Evolutionary conservation across 1,140 invertebrate genomes (phyloP), one percentile per base, ranked within the genome.

Genomic region (Bombus superbus): DNA sequence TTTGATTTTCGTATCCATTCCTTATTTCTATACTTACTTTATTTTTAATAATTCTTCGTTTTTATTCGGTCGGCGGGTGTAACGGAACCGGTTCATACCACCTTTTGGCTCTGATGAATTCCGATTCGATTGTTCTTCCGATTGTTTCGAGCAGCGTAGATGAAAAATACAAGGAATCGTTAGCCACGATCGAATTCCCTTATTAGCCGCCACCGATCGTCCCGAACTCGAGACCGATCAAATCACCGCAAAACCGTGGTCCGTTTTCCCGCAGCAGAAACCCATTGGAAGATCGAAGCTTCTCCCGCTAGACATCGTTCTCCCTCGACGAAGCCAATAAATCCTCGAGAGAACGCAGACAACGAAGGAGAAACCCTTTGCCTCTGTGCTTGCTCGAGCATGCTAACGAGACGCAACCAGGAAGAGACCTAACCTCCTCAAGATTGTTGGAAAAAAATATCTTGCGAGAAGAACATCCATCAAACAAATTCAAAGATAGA

Each of bases 331-430:
- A 79, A 79, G 64, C 77, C 77, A 79, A 38, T 79, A 79, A 79
- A 81, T 81, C 69, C 68, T 73, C 47, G 79, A 62, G 62, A 79
- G 64, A 69, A 66, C 40, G 32, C 62, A 42, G 77, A 44, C 38
- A 35, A 42, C 35, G 22, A 42, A 25, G 35, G 44, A 71, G 79
- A 73, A 81, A 75, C 71, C 77, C 77, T 64, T 75, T 74, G 22
- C 57, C 32, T 44, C 77, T 44, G 57, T 40, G 75, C 22, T 25
- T 40, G 71, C 22, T 73, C 47, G 38, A 82, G 81, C 59, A 75
- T 66, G 72, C 42, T 32, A 44, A 73, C 69, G 53, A 81, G 53
- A 32, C 38, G 35, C 15, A 3, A 57, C 28, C 66, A 53, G 47
- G 74, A 76, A 76, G 35, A 76, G 22, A 59, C 9, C n/a, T 69